Evolutionary conservation across 2,113 vertebrate genomes (phyloP), one percentile per base, ranked within the genome.

Genomic region (Cyrtonyx montezumae): DNA sequence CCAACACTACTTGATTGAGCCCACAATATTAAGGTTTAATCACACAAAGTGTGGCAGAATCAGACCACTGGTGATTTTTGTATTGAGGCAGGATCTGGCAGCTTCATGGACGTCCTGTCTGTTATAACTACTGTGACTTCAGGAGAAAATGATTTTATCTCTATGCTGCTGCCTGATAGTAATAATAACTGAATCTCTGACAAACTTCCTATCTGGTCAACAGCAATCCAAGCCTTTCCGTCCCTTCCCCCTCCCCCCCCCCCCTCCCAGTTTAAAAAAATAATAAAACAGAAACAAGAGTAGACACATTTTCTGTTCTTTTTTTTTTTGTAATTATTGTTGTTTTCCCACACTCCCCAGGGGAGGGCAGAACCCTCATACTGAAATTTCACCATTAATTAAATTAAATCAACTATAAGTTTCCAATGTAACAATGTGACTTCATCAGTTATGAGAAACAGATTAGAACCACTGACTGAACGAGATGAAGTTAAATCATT

Each of bases 31-130:
- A 58, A 82, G 23, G 32, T 62, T 84, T 84, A 86, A 71, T 46
- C 48, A 61, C 66, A 58, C 26, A 30, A 74, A 78, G 13, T 14
- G 34, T 82, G 88, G 92, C 73, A 96, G 75, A 86, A 91, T 71
- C 43, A 66, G 87, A 65, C 70, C 90, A 65, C 68, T 90, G 70
- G 77, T 71, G 91, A 79, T 69, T n/a, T 84, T 91, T 68, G 37
- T 75, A n/a, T 88, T 53, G 63, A 86, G 79, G 88, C 37, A 37
- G 37, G 37, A 45, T 89, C 56, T 70, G 59, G 51, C 36, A 92
- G 26, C 32, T 56, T 85, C 49, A 84, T 0, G 17, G 28, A 96
- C 81, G 61, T 76, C 66, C 49, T 70, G 90, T 88, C 77, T 92
- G 94, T 77, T 82, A 84, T 7, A 28, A 28, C 10, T 40, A 62